A percentile compares a stretch with the other conserved stretches of the same genome.
Evolutionary conservation across 2,113 vertebrate species (phyloP).

Genomic region (Mirounga angustirostris): DNA sequence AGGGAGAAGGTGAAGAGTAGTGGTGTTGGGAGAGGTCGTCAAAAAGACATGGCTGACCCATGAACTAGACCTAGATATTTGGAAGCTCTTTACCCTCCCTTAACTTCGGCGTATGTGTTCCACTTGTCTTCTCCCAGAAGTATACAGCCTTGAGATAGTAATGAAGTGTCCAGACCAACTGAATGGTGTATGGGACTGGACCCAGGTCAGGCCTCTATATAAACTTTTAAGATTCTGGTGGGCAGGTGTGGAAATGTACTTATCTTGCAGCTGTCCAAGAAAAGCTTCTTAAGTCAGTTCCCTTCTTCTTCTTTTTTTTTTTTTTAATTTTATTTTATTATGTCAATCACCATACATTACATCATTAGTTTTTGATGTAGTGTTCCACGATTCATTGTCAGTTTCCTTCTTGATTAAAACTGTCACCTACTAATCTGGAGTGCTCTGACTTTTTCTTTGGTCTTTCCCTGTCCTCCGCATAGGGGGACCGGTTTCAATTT

Average conservation of each 20-base stretch:
- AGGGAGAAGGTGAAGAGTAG: background rate
- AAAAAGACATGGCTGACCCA: background rate
- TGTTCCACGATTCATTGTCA: background rate
- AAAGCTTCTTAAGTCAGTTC: background rate
- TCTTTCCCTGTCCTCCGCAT: background rate
- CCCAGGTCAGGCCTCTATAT: background rate
- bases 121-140: background rate
- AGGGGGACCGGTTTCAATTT: background rate
- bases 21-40: background rate
- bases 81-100: background rate
- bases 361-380: no score
- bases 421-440: background rate
- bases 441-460: background rate
- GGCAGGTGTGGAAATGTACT: background rate
- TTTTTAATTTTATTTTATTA: no score
- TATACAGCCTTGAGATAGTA: background rate
- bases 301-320: background rate
- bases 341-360: no score
- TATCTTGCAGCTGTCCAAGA: background rate
- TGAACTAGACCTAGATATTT: background rate
- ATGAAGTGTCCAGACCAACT: background rate
- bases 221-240: background rate
- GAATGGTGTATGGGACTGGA: background rate
- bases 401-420: background rate
- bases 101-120: background rate